Conservation (phyloP, 2,888 invertebrate genomes). For the Miltochrista miniata region DNA sequence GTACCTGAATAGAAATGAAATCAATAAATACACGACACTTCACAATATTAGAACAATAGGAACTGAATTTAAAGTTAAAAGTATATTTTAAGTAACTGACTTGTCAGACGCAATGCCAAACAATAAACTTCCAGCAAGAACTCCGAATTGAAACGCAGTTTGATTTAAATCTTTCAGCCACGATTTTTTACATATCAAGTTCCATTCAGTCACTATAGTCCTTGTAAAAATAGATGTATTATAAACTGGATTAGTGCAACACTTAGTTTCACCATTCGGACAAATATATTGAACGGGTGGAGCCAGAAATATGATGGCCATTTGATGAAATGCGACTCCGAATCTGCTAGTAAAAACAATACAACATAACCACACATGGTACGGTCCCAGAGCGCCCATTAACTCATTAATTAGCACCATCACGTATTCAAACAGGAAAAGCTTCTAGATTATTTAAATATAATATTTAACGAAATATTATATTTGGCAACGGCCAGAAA, state of each 20-base stretch:
- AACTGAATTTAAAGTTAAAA: constrained; percentile 28
- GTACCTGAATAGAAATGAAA: constrained; percentile 73
- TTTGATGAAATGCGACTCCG: constrained; percentile 78
- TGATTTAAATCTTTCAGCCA: constrained; percentile 88
- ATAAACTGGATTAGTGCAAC: constrained; percentile 83
- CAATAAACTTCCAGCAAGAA: constrained; percentile 87
- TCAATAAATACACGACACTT: neutral
- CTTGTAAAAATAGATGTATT: constrained; percentile 85
- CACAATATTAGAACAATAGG: too few relatives aligned
- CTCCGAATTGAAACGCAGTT: constrained; percentile 89
- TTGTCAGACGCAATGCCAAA: constrained; percentile 89
- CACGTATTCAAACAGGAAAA: neutral
- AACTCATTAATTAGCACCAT: constrained; percentile 63
- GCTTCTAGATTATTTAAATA: too few relatives aligned
- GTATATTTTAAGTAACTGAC: constrained; percentile 45
- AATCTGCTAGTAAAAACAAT: constrained; percentile 72
- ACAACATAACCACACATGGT: constrained; percentile 53
- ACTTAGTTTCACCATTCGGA: constrained; percentile 45
- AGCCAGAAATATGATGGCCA: constrained; percentile 79
- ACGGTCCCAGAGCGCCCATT: constrained; percentile 56
- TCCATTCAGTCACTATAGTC: constrained; percentile 89
- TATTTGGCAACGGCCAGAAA: too few relatives aligned
- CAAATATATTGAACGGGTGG: constrained; percentile 65
- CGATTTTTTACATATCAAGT: constrained; percentile 86
- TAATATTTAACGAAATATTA: too few relatives aligned